Evolutionary conservation across 2,888 invertebrate genomes (phyloP).

Genomic region (Oligia fasciuncula): DNA sequence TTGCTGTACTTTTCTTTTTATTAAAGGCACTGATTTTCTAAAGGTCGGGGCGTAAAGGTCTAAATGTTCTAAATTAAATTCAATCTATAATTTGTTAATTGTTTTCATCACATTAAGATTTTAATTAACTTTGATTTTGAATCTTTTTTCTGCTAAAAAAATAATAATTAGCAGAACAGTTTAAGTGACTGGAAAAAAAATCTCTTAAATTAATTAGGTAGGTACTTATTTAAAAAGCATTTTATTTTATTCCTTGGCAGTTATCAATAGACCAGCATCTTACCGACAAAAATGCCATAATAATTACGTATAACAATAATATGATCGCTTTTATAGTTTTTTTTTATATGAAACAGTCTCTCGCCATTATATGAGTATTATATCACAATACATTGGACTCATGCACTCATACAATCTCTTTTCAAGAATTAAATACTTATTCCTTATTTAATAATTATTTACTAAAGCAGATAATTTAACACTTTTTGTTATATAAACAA

Average conservation of each 20-base stretch:
- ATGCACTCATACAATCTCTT: conserved; percentile 39
- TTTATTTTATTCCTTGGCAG: neutral
- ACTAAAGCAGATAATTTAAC: conserved; percentile 21
- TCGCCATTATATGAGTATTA: conserved; percentile 46
- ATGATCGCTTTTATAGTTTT: conserved; percentile 4
- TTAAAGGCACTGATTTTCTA: conserved; percentile 1
- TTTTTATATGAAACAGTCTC: conserved; percentile 17
- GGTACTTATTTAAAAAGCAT: neutral
- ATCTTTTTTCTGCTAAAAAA: neutral
- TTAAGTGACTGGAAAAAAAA: neutral
- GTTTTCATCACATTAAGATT: neutral
- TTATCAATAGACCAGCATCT: neutral
- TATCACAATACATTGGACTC: conserved; percentile 39
- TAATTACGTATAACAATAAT: conserved; percentile 12
- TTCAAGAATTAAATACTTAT: conserved; percentile 18
- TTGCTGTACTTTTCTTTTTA: neutral
- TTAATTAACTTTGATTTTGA: neutral
- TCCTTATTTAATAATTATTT: conserved; percentile 3
- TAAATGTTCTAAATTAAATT: conserved; percentile 19
- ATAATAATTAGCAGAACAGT: neutral
- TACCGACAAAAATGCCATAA: conserved; percentile 16
- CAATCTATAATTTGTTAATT: conserved; percentile 33
- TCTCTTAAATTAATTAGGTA: neutral
- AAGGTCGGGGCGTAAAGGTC: neutral
- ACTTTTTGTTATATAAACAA: conserved; percentile 20